These are phyloP conservation scores for Parasteatoda lunata DNA, from an alignment of 2,888 invertebrate species.

Conservation along the genomic window DNA sequence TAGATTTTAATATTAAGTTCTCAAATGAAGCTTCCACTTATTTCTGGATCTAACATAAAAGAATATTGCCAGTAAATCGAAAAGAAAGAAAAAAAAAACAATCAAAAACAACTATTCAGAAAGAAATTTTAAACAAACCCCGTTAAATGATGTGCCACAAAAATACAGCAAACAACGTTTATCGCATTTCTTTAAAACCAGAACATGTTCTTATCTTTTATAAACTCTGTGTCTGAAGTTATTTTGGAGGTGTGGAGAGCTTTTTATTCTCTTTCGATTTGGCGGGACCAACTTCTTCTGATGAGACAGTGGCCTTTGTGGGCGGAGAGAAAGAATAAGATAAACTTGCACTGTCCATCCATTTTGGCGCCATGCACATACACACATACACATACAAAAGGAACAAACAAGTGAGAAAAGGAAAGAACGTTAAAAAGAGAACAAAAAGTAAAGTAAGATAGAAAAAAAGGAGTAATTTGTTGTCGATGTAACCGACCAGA, in stretches of 20 bases:
- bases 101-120: not conserved
- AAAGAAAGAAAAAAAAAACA: not conserved
- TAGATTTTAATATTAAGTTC: not conserved
- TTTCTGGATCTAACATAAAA: not conserved
- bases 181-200: conserved; percentile 39
- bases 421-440: conserved; percentile 38
- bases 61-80: conserved; percentile 11
- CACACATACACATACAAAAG: conserved; percentile 44
- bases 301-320: conserved; percentile 46
- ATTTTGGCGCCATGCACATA: conserved; percentile 45
- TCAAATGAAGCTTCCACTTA: not conserved
- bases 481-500: conserved; percentile 61
- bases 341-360: conserved; percentile 52
- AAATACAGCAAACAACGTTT: conserved; percentile 42
- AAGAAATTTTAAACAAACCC: conserved; percentile 41
- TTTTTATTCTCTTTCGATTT: conserved; percentile 30
- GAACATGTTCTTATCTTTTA: conserved; percentile 53
- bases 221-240: conserved; percentile 50
- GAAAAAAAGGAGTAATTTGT: conserved; percentile 54
- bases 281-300: conserved; percentile 35
- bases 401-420: conserved; percentile 64
- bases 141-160: conserved; percentile 36
- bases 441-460: conserved; percentile 41
- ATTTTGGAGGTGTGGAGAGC: conserved; percentile 40
- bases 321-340: conserved; percentile 55